A percentile compares a stretch with the other conserved stretches of the same genome.
Conservation (phyloP, 2,113 vertebrate genomes). For the Mugil cephalus region DNA sequence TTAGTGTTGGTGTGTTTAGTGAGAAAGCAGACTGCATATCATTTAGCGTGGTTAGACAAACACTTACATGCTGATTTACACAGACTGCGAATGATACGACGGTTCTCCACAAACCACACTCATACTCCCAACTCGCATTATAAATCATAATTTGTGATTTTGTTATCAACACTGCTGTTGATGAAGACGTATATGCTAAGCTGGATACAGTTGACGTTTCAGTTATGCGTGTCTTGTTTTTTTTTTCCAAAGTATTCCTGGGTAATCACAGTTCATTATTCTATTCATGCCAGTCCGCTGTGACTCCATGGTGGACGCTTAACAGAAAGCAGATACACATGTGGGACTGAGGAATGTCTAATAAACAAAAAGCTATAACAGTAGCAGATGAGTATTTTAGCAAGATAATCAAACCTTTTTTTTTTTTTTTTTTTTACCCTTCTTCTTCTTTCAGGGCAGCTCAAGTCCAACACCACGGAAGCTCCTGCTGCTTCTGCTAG, state of each 20-base stretch:
- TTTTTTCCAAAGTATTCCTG: neutral
- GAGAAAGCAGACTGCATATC: neutral
- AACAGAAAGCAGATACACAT: too few relatives aligned
- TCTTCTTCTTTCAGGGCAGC: slow-evolving; percentile 69
- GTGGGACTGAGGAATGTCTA: too few relatives aligned
- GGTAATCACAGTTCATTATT: too few relatives aligned
- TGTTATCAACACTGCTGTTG: slow-evolving; percentile 16
- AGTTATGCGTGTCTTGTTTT: neutral
- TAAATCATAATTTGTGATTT: slow-evolving; percentile 28
- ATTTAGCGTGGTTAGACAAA: slow-evolving; percentile 37
- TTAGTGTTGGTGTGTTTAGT: slow-evolving; percentile 43
- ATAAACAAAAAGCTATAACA: too few relatives aligned
- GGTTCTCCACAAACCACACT: slow-evolving; percentile 34
- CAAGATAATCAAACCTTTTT: neutral
- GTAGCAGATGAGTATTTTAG: too few relatives aligned
- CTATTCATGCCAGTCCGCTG: too few relatives aligned
- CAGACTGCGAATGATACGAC: slow-evolving; percentile 10
- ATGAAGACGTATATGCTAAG: slow-evolving; percentile 3
- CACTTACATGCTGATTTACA: slow-evolving; percentile 28
- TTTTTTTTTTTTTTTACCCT: neutral
- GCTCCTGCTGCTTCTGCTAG: slow-evolving; percentile 86
- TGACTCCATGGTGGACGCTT: too few relatives aligned
- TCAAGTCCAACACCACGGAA: slow-evolving; percentile 79
- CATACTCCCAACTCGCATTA: slow-evolving; percentile 27
- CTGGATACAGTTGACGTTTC: slow-evolving; percentile 1